These are phyloP conservation scores for Minunthozetes semirufus DNA, from an alignment of 2,888 invertebrate species.

Conservation along the genomic window DNA sequence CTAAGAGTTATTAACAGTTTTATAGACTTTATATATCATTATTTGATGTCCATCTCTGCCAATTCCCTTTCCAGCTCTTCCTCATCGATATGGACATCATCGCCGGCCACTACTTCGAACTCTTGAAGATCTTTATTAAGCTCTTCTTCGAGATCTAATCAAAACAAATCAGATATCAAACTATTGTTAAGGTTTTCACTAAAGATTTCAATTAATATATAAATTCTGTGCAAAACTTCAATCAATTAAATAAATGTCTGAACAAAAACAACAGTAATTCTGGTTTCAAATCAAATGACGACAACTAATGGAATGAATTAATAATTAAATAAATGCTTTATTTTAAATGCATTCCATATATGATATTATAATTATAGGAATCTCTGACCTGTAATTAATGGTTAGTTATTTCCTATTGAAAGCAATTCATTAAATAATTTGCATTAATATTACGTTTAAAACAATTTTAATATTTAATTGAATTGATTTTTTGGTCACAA, in stretches of 20 bases:
- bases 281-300: constrained; percentile 44
- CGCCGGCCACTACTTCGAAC: constrained; percentile 71
- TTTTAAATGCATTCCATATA: background rate
- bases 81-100: constrained; percentile 48
- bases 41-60: constrained; percentile 54
- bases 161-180: no score
- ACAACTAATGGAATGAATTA: no score
- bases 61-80: constrained; percentile 64
- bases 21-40: constrained; percentile 1
- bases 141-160: constrained; percentile 75
- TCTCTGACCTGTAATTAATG: background rate
- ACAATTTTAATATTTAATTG: no score
- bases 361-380: background rate
- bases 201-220: no score
- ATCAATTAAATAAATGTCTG: no score
- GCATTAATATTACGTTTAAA: background rate
- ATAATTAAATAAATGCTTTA: background rate
- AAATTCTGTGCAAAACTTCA: no score
- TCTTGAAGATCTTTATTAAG: constrained; percentile 89
- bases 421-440: background rate
- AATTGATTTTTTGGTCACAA: no score
- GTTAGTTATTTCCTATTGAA: background rate
- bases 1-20: background rate
- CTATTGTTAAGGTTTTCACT: no score
- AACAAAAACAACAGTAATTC: no score